A percentile compares a stretch with the other conserved stretches of the same genome.
These are phyloP conservation scores for Plagodis dolabraria DNA, from an alignment of 2,888 invertebrate genomes.

Conservation along the genomic window DNA sequence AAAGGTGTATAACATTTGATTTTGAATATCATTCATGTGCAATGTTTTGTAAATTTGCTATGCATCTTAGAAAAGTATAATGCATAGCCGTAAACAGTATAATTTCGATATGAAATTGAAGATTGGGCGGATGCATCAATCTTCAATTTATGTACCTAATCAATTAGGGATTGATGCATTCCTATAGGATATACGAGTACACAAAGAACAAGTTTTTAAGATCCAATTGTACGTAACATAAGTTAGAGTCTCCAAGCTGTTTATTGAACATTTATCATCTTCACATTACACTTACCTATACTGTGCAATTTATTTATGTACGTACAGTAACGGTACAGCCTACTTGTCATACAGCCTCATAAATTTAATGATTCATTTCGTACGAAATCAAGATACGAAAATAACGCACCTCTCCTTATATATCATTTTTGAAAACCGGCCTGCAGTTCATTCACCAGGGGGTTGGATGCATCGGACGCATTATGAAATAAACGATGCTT, in stretches of 20 bases:
- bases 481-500: conserved; percentile 11
- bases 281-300: not conserved
- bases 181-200: too few relatives aligned
- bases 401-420: conserved; percentile 26
- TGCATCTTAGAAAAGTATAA: too few relatives aligned
- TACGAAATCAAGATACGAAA: conserved; percentile 33
- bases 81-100: too few relatives aligned
- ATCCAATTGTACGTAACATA: too few relatives aligned
- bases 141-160: too few relatives aligned
- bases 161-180: too few relatives aligned
- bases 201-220: too few relatives aligned
- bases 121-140: too few relatives aligned
- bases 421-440: conserved; percentile 41
- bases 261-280: conserved; percentile 2
- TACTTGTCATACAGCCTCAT: conserved; percentile 44
- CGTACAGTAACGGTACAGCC: conserved; percentile 51
- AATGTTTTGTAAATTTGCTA: too few relatives aligned
- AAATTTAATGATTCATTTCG: conserved; percentile 44
- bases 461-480: conserved; percentile 8
- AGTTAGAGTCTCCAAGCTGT: not conserved
- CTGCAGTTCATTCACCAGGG: conserved; percentile 35
- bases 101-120: too few relatives aligned
- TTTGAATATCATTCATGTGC: too few relatives aligned
- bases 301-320: conserved; percentile 16
- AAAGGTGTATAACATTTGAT: too few relatives aligned